Conservation (phyloP, 1,140 invertebrate species). For the Ceratina australensis region DNA sequence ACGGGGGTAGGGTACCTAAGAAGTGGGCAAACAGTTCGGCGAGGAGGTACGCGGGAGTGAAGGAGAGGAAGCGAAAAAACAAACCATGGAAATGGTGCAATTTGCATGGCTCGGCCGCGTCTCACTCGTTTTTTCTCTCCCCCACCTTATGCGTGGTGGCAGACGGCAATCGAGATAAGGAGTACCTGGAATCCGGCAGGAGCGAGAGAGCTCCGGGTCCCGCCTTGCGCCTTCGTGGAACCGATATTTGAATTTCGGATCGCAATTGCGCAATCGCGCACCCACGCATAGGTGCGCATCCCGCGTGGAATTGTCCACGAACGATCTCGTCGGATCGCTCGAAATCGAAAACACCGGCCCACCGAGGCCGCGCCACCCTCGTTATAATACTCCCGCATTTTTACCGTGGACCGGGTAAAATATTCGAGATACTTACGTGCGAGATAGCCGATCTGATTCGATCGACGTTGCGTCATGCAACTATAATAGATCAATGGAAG, state of each 20-base stretch:
- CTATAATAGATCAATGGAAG: not conserved
- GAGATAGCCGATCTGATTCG: not conserved
- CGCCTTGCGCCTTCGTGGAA: constrained; percentile 53
- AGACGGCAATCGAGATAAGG: constrained; percentile 62
- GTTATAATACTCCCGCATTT: constrained; percentile 16
- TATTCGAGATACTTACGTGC: not conserved
- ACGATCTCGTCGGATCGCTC: constrained; percentile 25
- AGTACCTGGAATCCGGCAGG: constrained; percentile 56
- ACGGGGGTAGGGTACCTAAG: not conserved
- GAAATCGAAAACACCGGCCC: constrained; percentile 49
- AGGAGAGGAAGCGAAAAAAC: constrained; percentile 38
- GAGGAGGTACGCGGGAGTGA: constrained; percentile 25
- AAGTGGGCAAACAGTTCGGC: not conserved
- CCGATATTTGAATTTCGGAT: constrained; percentile 62
- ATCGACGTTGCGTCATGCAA: constrained; percentile 1
- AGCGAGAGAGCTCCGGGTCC: constrained; percentile 18
- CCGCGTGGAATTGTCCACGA: constrained; percentile 7
- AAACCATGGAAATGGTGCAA: constrained; percentile 64
- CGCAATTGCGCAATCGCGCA: constrained; percentile 59
- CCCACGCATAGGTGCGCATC: constrained; percentile 56
- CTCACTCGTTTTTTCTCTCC: constrained; percentile 11
- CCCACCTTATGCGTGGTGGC: constrained; percentile 22
- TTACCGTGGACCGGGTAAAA: not conserved
- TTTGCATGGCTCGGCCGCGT: constrained; percentile 53
- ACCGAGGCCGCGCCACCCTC: not conserved